Evolutionary conservation across 2,113 vertebrate genomes (phyloP).

Genomic region (Prolemur simus): DNA sequence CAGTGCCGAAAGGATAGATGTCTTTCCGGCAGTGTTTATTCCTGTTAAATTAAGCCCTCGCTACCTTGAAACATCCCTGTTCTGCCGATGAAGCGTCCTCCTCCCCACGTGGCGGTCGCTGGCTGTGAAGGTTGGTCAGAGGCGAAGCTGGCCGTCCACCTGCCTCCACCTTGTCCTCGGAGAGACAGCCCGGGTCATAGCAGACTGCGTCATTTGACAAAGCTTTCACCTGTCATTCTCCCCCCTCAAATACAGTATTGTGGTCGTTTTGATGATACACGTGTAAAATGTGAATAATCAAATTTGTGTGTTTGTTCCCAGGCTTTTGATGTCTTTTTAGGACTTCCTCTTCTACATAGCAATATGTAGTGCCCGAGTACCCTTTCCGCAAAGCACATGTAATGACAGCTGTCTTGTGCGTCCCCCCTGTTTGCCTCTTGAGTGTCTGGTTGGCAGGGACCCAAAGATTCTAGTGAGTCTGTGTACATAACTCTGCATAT

Average conservation of each 20-base stretch:
- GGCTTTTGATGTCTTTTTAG: constrained; percentile 61
- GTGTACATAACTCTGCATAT: constrained; percentile 79
- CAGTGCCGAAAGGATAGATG: accelerated
- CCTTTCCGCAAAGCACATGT: constrained; percentile 60
- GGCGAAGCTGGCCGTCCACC: constrained; percentile 35
- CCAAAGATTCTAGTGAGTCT: constrained; percentile 64
- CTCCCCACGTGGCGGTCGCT: neutral
- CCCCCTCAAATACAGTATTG: constrained; percentile 56
- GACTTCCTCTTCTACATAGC: constrained; percentile 65
- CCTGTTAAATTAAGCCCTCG: neutral
- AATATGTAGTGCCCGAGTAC: constrained; percentile 55
- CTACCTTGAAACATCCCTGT: neutral
- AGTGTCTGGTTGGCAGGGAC: constrained; percentile 53
- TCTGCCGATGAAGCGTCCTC: constrained; percentile 21
- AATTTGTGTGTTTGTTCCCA: constrained; percentile 73
- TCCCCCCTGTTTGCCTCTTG: constrained; percentile 49
- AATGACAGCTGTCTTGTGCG: neutral
- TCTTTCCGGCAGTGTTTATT: neutral
- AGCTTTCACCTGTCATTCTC: constrained; percentile 74
- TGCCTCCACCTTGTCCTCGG: neutral
- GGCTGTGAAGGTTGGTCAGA: constrained; percentile 68
- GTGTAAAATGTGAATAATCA: constrained; percentile 81
- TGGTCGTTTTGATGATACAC: constrained; percentile 70
- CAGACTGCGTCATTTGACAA: constrained; percentile 68
- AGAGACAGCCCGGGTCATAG: constrained; percentile 53